Evolutionary conservation across 2,113 vertebrate genomes (phyloP).

Genomic region (Progne subis): DNA sequence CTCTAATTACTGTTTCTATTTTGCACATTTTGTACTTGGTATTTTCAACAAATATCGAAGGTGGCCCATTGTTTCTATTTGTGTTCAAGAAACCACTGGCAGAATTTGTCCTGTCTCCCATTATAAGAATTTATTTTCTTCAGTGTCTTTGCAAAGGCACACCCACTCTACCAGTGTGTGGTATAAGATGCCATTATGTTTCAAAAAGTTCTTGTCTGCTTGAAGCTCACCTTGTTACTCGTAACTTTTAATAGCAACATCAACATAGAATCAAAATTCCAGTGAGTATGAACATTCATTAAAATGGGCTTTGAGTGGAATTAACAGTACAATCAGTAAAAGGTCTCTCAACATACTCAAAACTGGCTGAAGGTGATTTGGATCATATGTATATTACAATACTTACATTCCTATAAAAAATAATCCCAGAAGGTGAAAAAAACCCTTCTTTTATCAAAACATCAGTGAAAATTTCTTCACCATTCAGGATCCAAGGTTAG

Average conservation of each 20-base stretch:
- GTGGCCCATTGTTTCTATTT: not conserved
- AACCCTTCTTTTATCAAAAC: not conserved
- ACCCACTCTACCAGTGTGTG: not conserved
- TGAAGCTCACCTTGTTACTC: not conserved
- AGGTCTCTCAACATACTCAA: not conserved
- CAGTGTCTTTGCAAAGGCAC: not conserved
- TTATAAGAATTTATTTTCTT: not conserved
- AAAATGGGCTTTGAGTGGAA: not conserved
- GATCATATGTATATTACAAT: not conserved
- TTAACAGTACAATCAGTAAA: not conserved
- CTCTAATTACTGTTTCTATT: not conserved
- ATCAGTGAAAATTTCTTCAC: not conserved
- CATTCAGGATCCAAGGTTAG: not conserved
- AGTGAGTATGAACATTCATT: not conserved
- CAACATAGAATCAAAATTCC: not conserved
- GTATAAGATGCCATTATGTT: not conserved
- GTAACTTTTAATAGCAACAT: not conserved
- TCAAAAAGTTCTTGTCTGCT: not conserved
- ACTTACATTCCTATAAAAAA: not conserved
- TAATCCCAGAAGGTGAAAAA: not conserved
- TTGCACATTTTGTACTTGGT: not conserved
- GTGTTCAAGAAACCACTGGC: not conserved
- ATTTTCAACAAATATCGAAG: not conserved
- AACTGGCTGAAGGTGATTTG: not conserved
- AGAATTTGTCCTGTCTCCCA: not conserved